Percentiles rank a stretch among this genome's conserved stretches.
Evolutionary conservation across 2,113 vertebrate genomes (phyloP).

Genomic region (Vulpes ferrilata): DNA sequence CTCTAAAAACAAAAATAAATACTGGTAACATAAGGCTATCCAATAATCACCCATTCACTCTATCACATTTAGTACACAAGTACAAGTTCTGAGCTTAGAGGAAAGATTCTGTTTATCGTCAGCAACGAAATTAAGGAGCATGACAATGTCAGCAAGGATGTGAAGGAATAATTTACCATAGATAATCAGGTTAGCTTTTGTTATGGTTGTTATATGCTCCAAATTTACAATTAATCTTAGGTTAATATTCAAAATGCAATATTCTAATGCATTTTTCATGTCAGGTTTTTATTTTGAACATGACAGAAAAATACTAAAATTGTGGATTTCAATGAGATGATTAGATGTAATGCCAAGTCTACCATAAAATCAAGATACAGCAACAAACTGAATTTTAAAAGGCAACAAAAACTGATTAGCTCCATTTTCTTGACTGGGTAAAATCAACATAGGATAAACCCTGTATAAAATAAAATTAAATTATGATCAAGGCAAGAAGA

Average conservation of each 20-base stretch:
- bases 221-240: slow-evolving; percentile 69
- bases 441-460: slow-evolving; percentile 48
- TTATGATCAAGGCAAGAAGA: slow-evolving; percentile 39
- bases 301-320: slow-evolving; percentile 49
- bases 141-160: slow-evolving; percentile 36
- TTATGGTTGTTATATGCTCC: slow-evolving; percentile 34
- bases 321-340: slow-evolving; percentile 44
- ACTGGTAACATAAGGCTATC: not conserved
- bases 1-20: slow-evolving; percentile 46
- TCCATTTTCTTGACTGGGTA: slow-evolving; percentile 59
- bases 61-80: not conserved
- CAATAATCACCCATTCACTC: not conserved
- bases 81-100: slow-evolving; percentile 16
- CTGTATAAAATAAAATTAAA: slow-evolving; percentile 64
- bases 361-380: slow-evolving; percentile 59
- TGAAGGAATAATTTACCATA: slow-evolving; percentile 65
- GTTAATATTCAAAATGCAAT: slow-evolving; percentile 59
- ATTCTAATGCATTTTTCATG: slow-evolving; percentile 68
- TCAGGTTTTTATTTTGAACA: slow-evolving; percentile 60
- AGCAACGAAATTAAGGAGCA: slow-evolving; percentile 46
- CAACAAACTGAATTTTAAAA: slow-evolving; percentile 50
- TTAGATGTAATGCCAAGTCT: slow-evolving; percentile 33
- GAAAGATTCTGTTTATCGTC: slow-evolving; percentile 42
- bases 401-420: slow-evolving; percentile 64
- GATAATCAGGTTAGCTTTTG: slow-evolving; percentile 66